Conservation (phyloP, 2,113 vertebrate species). For the Theristicus caerulescens region DNA sequence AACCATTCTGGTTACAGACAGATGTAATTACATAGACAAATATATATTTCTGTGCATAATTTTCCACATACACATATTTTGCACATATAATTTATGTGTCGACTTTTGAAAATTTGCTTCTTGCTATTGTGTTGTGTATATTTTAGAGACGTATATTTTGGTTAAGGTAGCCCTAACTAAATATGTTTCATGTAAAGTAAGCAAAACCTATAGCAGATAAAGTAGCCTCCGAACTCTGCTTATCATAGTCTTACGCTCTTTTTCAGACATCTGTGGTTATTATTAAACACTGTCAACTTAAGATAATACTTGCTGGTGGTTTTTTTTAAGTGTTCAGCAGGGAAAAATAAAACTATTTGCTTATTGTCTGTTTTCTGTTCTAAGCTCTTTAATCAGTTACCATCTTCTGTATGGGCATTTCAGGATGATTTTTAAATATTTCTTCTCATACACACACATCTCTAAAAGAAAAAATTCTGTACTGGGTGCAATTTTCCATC, state of each 20-base stretch:
- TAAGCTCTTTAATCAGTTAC: not conserved
- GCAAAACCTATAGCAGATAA: not conserved
- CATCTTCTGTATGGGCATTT: not conserved
- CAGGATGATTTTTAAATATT: not conserved
- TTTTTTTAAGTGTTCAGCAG: not conserved
- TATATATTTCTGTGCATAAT: not conserved
- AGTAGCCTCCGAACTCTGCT: not conserved
- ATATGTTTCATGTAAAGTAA: not conserved
- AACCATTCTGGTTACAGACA: not conserved
- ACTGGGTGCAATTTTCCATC: not conserved
- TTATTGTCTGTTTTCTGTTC: not conserved
- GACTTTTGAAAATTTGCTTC: not conserved
- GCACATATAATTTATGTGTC: not conserved
- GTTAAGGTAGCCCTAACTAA: not conserved
- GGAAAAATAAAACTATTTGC: not conserved
- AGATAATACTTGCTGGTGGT: not conserved
- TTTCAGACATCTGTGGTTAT: not conserved
- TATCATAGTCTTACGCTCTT: not conserved
- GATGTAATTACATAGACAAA: not conserved
- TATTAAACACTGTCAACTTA: not conserved
- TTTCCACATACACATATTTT: not conserved
- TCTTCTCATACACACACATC: not conserved
- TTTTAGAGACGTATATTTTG: not conserved
- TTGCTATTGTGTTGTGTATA: not conserved
- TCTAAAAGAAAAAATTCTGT: not conserved